These are phyloP conservation scores for Meloidogyne chitwoodi DNA, from an alignment of 1,140 invertebrate species.

Conservation along the genomic window DNA sequence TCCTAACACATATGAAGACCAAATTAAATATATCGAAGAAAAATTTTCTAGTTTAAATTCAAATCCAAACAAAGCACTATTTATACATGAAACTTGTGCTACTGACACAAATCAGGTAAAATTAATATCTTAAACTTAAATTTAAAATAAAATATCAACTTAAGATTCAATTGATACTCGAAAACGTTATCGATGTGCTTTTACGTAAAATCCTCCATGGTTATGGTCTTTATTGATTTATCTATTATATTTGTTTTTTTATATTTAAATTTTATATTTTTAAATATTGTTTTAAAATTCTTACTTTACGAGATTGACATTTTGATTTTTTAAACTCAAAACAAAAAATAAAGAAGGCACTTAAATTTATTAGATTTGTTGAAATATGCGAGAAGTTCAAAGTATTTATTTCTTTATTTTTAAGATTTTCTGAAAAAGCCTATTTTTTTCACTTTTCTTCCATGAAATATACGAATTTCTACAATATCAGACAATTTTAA, in stretches of 20 bases:
- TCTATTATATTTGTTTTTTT: not conserved
- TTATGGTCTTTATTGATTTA: not conserved
- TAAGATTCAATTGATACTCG: constrained; percentile 10
- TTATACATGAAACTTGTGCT: constrained; percentile 40
- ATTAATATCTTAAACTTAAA: not conserved
- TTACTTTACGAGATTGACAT: too few species aligned
- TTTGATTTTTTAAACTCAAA: too few species aligned
- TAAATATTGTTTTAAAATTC: too few species aligned
- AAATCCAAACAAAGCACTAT: constrained; percentile 35
- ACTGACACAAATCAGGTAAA: constrained; percentile 20
- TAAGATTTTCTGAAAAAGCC: too few species aligned
- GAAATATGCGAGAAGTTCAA: too few species aligned
- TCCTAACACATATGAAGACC: constrained; percentile 24
- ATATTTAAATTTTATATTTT: too few species aligned
- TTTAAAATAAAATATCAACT: not conserved
- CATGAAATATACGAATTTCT: too few species aligned
- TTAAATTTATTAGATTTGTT: too few species aligned
- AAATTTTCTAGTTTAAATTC: constrained; percentile 33
- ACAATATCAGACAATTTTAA: too few species aligned
- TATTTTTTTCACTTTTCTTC: too few species aligned
- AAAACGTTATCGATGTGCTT: constrained; percentile 15
- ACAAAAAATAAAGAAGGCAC: too few species aligned
- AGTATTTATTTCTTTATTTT: too few species aligned
- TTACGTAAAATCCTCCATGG: constrained; percentile 3
- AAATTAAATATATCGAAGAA: constrained; percentile 31